Evolutionary conservation across 2,888 invertebrate species (phyloP).

Genomic region (Xanthia togata): DNA sequence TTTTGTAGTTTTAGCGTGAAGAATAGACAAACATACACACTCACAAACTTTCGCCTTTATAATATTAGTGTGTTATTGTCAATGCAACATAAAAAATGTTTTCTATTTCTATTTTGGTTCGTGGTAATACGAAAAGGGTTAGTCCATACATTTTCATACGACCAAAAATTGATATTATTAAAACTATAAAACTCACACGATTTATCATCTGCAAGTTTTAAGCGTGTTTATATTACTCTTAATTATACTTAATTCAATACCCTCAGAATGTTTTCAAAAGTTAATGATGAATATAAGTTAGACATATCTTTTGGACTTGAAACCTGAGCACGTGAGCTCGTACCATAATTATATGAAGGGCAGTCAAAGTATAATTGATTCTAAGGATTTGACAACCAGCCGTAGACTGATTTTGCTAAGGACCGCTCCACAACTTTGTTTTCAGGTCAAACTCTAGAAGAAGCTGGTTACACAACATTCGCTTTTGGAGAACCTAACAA

Average conservation of each 20-base stretch:
- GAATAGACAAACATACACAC: no score
- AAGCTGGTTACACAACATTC: conserved; percentile 75
- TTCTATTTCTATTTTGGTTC: neutral
- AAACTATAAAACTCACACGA: neutral
- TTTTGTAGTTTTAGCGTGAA: no score
- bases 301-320: neutral
- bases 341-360: neutral
- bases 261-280: neutral
- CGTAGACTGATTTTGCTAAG: neutral
- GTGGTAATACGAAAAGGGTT: neutral
- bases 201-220: neutral
- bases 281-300: neutral
- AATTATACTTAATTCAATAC: neutral
- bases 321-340: neutral
- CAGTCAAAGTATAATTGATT: neutral
- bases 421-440: neutral
- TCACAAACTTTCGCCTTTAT: no score
- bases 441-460: conserved; percentile 71
- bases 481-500: conserved; percentile 71
- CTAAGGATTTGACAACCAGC: neutral
- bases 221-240: neutral
- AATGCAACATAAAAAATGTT: neutral
- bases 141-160: neutral
- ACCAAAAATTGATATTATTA: neutral
- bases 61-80: no score